Percentiles rank a stretch among this genome's conserved stretches.
These are phyloP conservation scores for Porites rus DNA, from an alignment of 92 coral and sea anemone genomes.

Conservation along the genomic window DNA sequence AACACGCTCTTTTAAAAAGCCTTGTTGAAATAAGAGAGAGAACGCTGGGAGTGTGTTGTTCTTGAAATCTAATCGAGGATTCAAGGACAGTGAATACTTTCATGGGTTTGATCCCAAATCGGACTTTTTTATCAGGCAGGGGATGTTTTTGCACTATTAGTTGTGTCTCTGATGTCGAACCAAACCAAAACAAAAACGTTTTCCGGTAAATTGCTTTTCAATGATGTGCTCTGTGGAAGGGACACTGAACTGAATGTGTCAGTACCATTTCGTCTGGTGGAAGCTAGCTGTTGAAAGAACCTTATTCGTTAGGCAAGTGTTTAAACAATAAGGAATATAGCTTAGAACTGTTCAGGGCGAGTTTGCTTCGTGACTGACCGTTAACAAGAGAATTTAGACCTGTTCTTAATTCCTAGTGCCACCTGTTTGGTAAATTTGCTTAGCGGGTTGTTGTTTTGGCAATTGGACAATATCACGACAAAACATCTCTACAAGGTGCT, in stretches of 20 bases:
- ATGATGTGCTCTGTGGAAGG: not conserved
- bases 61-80: not conserved
- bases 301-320: not conserved
- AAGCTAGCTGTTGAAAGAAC: not conserved
- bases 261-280: too few species aligned
- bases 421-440: constrained; percentile 12
- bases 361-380: not conserved
- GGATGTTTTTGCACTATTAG: not conserved
- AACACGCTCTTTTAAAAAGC: not conserved
- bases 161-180: not conserved
- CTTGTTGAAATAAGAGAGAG: not conserved
- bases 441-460: not conserved
- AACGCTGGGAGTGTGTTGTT: not conserved
- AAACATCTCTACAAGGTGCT: not conserved
- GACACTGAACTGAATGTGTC: too few species aligned
- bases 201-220: constrained; percentile 1
- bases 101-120: not conserved
- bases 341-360: not conserved
- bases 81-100: not conserved
- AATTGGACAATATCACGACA: not conserved
- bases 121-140: not conserved
- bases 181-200: not conserved
- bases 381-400: not conserved
- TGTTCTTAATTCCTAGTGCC: constrained; percentile 20
- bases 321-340: not conserved